Percentiles rank a stretch among this genome's conserved stretches.
Evolutionary conservation across 2,888 invertebrate genomes (phyloP).

Genomic region (Plebejus argus): DNA sequence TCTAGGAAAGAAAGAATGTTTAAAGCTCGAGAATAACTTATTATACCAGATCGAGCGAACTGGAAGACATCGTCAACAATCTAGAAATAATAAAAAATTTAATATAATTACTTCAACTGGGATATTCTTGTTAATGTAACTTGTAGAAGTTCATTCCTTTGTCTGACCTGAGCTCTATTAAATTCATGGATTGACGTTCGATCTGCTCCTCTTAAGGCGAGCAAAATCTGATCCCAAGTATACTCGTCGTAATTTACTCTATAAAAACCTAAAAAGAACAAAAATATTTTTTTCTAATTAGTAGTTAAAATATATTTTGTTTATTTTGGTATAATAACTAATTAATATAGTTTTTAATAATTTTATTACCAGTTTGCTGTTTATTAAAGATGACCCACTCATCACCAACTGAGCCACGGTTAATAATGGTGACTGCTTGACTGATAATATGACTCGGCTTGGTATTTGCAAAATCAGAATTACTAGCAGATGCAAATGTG

Average conservation of each 20-base stretch:
- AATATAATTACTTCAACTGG: no score
- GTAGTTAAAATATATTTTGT: background rate
- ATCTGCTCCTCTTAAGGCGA: slow-evolving; percentile 38
- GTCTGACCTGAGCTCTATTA: slow-evolving; percentile 39
- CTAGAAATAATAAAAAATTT: background rate
- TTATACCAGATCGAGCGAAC: slow-evolving; percentile 84
- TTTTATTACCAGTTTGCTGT: slow-evolving; percentile 77
- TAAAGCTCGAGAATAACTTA: slow-evolving; percentile 83
- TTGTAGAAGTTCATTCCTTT: no score
- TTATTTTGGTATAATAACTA: background rate
- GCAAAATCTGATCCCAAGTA: slow-evolving; percentile 77
- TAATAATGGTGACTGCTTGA: slow-evolving; percentile 54
- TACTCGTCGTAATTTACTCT: slow-evolving; percentile 83
- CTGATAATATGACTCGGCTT: slow-evolving; percentile 67
- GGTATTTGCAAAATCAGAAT: slow-evolving; percentile 65
- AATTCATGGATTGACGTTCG: slow-evolving; percentile 38
- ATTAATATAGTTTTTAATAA: background rate
- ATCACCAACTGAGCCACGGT: slow-evolving; percentile 58
- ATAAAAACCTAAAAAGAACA: slow-evolving; percentile 30
- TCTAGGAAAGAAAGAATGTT: slow-evolving; percentile 85
- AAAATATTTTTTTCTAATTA: background rate
- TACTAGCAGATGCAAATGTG: slow-evolving; percentile 64
- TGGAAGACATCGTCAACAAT: slow-evolving; percentile 90
- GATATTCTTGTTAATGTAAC: no score
- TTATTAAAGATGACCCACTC: slow-evolving; percentile 83